Base-by-base conservation (phyloP, 1,140 invertebrate genomes). In the Panagrolaimus sp. region DNA sequence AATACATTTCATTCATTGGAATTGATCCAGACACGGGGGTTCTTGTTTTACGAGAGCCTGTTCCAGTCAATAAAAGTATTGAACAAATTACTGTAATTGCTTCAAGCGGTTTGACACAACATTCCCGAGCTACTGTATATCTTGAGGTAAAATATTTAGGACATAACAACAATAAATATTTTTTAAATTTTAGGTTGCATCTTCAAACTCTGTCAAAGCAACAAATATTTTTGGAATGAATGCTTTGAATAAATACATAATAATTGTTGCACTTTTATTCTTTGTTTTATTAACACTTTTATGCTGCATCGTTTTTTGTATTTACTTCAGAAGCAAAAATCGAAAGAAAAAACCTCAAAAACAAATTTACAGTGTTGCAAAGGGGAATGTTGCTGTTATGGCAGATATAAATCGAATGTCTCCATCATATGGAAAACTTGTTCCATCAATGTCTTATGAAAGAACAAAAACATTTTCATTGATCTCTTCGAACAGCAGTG, bases 81-180 rank as follows among this genome's bases (percentile, higher is more conserved):
- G 77, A 79, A 24, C 77, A 79, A 63, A 46, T 78, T 38, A 76
- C 65, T 15, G 71, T 78, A 44, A 46, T 71, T 14, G 77, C 77
- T 8, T 68, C 62, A 48, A 76, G 76, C 63, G 62, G 69, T 43
- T 65, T 71, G 1, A 68, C 52, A 8, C 65, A 71, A 43, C 64
- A 44, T 17, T 55, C 68, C 14, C 46, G 70, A 43, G 62, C 72
- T 24, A 71, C 52, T 15, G 71, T 77, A n/a, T 71, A 71, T n/a
- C 45, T 71, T 14, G 63, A 71, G 14, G 38, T 71, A 14, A 38
- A 7, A 7, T 7, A 4, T 38, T 38, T 38, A 7, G 2, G 7
- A 38, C 2, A 38, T 38, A 4, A 4, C 7, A 58, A 58, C 17
- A 21, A 12, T 21, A 21, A 21, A 58, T 58, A 21, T 58, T 28